These are phyloP conservation scores for Torymus aiolomorphi DNA, from an alignment of 2,888 invertebrate species.

Conservation along the genomic window DNA sequence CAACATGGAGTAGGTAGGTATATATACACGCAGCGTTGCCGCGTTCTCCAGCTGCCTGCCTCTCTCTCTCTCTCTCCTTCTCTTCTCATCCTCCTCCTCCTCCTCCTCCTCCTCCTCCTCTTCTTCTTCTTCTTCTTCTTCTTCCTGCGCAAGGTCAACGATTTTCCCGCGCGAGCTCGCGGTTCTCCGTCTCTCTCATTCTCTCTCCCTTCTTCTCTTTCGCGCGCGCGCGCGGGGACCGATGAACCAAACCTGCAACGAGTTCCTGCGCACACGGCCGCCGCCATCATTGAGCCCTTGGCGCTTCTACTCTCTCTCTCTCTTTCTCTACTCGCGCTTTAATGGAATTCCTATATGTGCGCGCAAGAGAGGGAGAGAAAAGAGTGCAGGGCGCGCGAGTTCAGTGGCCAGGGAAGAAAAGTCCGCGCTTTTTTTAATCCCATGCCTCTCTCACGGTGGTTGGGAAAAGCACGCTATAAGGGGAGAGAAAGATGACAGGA, in stretches of 20 bases:
- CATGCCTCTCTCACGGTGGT: not conserved
- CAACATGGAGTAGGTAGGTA: not conserved
- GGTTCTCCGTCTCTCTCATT: conserved; percentile 23
- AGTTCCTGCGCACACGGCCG: conserved; percentile 27
- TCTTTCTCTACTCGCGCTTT: conserved; percentile 13
- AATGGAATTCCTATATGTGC: conserved; percentile 29
- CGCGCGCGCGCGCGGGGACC: conserved; percentile 37
- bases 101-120: conserved; percentile 27
- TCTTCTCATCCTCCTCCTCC: conserved; percentile 4
- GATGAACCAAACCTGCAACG: conserved; percentile 45
- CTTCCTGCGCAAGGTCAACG: conserved; percentile 66
- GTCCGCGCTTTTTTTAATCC: not conserved
- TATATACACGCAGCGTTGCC: conserved; percentile 50
- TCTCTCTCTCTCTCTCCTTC: conserved; percentile 14
- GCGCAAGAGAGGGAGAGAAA: not conserved
- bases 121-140: conserved; percentile 9
- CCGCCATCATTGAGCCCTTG: conserved; percentile 42
- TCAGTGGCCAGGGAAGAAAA: no score
- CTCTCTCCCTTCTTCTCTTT: conserved; percentile 10
- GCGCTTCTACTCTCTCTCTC: conserved; percentile 15
- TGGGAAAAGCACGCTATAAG: conserved; percentile 9
- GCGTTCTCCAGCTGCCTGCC: conserved; percentile 51
- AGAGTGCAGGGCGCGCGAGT: no score
- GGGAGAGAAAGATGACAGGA: conserved; percentile 18
- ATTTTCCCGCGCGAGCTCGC: conserved; percentile 63